Conservation (phyloP, 2,888 invertebrate genomes). For the Tortricodes alternella region DNA sequence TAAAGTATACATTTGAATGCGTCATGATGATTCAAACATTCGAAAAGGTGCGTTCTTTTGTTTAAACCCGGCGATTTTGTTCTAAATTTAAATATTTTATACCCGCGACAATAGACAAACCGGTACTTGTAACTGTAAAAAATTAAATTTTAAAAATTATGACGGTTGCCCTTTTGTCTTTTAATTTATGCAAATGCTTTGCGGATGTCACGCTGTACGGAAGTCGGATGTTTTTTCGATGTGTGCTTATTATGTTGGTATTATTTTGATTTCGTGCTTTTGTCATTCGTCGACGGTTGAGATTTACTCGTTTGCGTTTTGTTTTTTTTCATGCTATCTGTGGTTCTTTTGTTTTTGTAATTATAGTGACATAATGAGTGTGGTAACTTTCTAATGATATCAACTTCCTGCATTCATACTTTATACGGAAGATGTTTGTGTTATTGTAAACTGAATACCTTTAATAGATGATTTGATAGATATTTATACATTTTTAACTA, state of each 20-base stretch:
- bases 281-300: constrained; percentile 18
- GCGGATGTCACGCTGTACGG: constrained; percentile 58
- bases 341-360: constrained; percentile 12
- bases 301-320: constrained; percentile 2
- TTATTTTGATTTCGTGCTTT: constrained; percentile 38
- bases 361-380: too few relatives aligned
- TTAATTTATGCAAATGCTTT: constrained; percentile 74
- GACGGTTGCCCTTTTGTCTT: constrained; percentile 72
- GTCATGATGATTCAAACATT: constrained; percentile 20
- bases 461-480: too few relatives aligned
- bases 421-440: not conserved
- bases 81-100: constrained; percentile 80
- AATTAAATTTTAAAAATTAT: constrained; percentile 82
- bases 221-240: constrained; percentile 45
- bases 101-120: constrained; percentile 78
- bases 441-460: too few relatives aligned
- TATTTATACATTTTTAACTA: too few relatives aligned
- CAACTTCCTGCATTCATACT: not conserved
- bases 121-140: constrained; percentile 81
- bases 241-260: constrained; percentile 37
- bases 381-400: too few relatives aligned
- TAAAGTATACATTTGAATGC: constrained; percentile 36
- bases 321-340: too few relatives aligned
- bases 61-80: constrained; percentile 77
- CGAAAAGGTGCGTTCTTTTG: constrained; percentile 67